phyloP scores from a whole-genome alignment of 2,888 invertebrate genomes.

The Vesta saturnalis region DNA sequence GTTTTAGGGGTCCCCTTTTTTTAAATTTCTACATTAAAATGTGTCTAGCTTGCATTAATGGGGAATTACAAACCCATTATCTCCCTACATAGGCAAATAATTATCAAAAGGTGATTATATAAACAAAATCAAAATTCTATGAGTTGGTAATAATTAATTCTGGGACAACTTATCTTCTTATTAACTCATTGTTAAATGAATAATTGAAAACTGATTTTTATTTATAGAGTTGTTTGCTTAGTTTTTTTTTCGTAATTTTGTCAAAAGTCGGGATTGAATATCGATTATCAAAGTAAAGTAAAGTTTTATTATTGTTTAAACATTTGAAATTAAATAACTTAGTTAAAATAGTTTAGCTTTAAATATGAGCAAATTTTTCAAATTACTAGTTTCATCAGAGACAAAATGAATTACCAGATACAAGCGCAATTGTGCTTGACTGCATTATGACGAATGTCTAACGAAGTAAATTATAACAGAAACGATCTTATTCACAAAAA shows the following conservation, averaged over 20 bases:
- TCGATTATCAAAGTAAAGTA: too few relatives aligned
- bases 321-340: too few relatives aligned
- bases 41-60: background rate
- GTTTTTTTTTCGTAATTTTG: background rate
- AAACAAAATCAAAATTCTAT: background rate
- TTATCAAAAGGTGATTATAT: too few relatives aligned
- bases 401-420: too few relatives aligned
- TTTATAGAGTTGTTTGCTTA: background rate
- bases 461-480: conserved; percentile 17
- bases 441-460: conserved; percentile 27
- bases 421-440: too few relatives aligned
- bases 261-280: background rate
- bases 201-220: background rate
- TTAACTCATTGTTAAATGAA: background rate
- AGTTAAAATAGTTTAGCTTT: too few relatives aligned
- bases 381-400: too few relatives aligned
- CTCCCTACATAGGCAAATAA: background rate
- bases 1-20: background rate
- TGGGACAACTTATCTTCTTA: background rate
- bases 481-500: conserved; percentile 32
- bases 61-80: background rate
- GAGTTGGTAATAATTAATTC: background rate
- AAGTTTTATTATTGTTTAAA: too few relatives aligned
- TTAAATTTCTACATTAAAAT: background rate
- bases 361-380: too few relatives aligned